A percentile compares a stretch with the other conserved stretches of the same genome.
These are phyloP conservation scores for Prochilodus magdalenae DNA, from an alignment of 2,113 vertebrate genomes.

Conservation along the genomic window DNA sequence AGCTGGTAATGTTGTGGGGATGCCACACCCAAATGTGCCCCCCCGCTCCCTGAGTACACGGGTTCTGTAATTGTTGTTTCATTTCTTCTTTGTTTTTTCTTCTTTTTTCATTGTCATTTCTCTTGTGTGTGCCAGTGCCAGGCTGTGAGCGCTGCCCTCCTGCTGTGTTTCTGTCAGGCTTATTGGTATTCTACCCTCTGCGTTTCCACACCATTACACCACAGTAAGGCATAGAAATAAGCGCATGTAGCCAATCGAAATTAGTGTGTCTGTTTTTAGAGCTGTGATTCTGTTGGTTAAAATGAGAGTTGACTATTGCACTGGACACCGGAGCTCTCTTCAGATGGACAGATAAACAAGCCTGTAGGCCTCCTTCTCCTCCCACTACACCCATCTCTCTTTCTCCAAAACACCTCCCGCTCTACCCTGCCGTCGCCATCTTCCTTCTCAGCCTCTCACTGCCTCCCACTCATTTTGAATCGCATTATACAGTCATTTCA, in stretches of 20 bases:
- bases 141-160: not conserved
- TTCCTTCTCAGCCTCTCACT: not conserved
- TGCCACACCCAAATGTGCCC: not conserved
- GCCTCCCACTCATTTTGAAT: constrained; percentile 34
- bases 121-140: not conserved
- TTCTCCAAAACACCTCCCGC: not conserved
- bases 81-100: too few relatives aligned
- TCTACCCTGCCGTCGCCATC: not conserved
- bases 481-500: not conserved
- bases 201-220: not conserved
- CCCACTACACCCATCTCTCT: constrained; percentile 13
- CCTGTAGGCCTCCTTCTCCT: not conserved
- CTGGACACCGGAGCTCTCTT: not conserved
- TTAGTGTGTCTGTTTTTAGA: constrained; percentile 7
- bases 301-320: not conserved
- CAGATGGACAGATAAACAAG: constrained; percentile 10
- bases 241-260: not conserved
- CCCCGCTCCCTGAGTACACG: not conserved
- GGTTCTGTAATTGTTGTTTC: not conserved
- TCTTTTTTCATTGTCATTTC: not conserved
- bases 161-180: constrained; percentile 19
- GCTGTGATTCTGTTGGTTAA: not conserved
- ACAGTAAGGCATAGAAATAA: not conserved
- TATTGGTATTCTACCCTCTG: constrained; percentile 9
- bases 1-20: not conserved